Evolutionary conservation across 2,113 vertebrate species (phyloP), one percentile per base, ranked within the genome.

Genomic region (Solenodon paradoxus): DNA sequence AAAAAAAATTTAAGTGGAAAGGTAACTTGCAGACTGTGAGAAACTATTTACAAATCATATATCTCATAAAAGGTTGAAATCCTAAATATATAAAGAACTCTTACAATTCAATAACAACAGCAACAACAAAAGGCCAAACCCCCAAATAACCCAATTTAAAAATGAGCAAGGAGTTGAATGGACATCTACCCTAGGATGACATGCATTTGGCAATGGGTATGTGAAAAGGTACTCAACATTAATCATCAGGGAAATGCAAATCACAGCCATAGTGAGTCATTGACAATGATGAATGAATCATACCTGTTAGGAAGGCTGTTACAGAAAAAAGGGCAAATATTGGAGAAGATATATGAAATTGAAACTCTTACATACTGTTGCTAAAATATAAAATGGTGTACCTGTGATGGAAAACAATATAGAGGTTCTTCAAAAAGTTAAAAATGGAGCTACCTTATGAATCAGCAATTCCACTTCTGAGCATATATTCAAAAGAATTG

Each of bases 241-340:
- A 86, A 51, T 68, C 45, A 51, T 35, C 47, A 53, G 35, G 42
- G 66, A 84, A 74, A 61, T 92, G 80, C 85, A 86, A 92, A 42
- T 86, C 35, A 90, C 64, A 86, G 63, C 92, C 72, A 51, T 68
- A 59, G 9, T 87, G 82, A 66, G 53, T 95, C 82, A 81, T 81
- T 81, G 47, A 95, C 66, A 81, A n/a, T 59, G 82, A 81, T 81
- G 82, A 95, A 92, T 81, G 66, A 91, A 92, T 89, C 68, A 51
- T 63, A 85, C 35, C 92, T 92, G 61, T 69, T 88, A 57, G 3
- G 63, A 85, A 66, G 1, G 9, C 72, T 81, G 26, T 71, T 86
- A 47, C 38, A 24, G 42, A 32, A 75, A 89, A 66, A 42, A 68
- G 74, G 49, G 35, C 30, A 77, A 69, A 20, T 61, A 32, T 81